Percentiles rank a stretch among this genome's conserved stretches.
Evolutionary conservation across 2,797 vertebrate genomes (phyloP).

Genomic region (Momotus momota): DNA sequence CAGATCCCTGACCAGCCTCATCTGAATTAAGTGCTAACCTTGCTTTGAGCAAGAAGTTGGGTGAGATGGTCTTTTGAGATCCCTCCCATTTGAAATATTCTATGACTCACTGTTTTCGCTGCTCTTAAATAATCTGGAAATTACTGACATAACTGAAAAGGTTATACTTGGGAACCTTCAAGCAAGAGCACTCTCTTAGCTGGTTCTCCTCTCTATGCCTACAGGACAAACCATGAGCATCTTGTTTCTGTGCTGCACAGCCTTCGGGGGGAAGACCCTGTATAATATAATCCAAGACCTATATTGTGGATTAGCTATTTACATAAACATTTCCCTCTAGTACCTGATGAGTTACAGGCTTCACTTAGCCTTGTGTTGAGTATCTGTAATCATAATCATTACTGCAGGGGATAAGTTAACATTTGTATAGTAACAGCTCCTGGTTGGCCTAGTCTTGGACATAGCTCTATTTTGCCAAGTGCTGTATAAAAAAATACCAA

Average conservation of each 20-base stretch:
- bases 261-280: background rate
- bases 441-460: background rate
- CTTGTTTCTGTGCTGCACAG: background rate
- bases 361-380: background rate
- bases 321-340: background rate
- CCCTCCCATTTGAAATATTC: background rate
- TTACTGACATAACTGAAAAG: background rate
- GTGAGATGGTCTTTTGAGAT: background rate
- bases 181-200: background rate
- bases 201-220: background rate
- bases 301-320: background rate
- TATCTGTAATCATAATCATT: background rate
- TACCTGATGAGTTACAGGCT: background rate
- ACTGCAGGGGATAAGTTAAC: background rate
- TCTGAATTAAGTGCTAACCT: background rate
- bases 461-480: background rate
- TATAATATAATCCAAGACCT: background rate
- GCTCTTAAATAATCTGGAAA: background rate
- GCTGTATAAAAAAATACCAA: background rate
- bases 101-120: background rate
- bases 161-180: background rate
- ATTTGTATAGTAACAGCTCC: background rate
- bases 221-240: background rate
- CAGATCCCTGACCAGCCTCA: background rate
- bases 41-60: background rate